These are phyloP conservation scores for Graptemys geographica DNA, from an alignment of 2,797 vertebrate species.

Conservation along the genomic window DNA sequence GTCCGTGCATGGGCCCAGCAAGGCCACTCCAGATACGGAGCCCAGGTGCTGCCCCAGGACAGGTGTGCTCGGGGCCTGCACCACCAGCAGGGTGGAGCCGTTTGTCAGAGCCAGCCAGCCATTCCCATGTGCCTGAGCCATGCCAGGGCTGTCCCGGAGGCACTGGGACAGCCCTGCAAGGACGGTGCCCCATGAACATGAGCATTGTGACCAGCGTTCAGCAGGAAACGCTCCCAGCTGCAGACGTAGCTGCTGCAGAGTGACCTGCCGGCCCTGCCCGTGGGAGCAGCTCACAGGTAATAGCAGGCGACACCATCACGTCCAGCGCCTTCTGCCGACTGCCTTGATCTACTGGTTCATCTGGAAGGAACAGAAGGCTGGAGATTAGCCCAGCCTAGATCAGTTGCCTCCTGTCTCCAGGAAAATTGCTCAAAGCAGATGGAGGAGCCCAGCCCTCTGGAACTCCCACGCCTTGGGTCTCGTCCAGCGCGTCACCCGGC, in stretches of 20 bases:
- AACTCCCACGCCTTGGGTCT: background rate
- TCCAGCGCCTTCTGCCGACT: slow-evolving; percentile 92
- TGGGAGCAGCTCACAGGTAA: slow-evolving; percentile 86
- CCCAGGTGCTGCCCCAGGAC: background rate
- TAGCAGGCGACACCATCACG: slow-evolving; percentile 90
- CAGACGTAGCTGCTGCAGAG: background rate
- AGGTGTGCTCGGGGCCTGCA: background rate
- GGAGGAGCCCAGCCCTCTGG: background rate
- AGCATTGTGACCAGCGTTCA: background rate
- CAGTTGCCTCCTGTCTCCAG: background rate
- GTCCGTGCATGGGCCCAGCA: background rate
- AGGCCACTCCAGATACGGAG: background rate
- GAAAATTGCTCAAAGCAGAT: background rate
- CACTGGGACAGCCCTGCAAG: background rate
- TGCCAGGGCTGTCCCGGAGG: background rate
- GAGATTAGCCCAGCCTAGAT: background rate
- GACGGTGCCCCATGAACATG: rapidly evolving
- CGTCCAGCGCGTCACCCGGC: rapidly evolving
- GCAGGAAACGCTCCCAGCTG: background rate
- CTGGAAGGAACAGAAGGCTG: slow-evolving; percentile 67
- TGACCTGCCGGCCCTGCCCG: background rate
- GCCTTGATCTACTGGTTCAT: slow-evolving; percentile 90
- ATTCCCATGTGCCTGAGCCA: background rate
- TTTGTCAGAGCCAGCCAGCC: background rate
- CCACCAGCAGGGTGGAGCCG: background rate